phyloP scores from a whole-genome alignment of 1,140 invertebrate genomes.

The Trinorchestia longiramus region DNA sequence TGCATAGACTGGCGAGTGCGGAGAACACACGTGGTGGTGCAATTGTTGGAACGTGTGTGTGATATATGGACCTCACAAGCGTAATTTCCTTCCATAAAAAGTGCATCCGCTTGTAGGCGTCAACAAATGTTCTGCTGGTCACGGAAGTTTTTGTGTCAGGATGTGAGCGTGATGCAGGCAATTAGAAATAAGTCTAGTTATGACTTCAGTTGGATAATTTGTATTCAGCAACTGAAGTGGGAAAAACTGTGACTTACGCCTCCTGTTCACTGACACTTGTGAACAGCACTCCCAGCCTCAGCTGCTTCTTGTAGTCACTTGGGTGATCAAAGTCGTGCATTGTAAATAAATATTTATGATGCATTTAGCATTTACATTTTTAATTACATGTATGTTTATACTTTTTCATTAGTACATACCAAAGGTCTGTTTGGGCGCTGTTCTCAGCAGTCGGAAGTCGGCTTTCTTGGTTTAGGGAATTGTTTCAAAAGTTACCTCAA shows the following conservation, averaged over 20 bases:
- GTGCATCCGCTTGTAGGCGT: not conserved
- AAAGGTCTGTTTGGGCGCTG: not conserved
- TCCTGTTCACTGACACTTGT: too few relatives aligned
- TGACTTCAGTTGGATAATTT: not conserved
- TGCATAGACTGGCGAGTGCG: not conserved
- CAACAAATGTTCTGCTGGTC: not conserved
- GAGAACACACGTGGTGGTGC: not conserved
- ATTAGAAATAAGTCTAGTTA: not conserved
- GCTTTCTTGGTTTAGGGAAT: not conserved
- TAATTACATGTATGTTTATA: not conserved
- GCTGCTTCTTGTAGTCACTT: too few relatives aligned
- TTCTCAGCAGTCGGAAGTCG: not conserved
- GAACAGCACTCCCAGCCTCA: too few relatives aligned
- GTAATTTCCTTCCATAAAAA: not conserved
- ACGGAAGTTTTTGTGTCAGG: not conserved
- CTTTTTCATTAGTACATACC: not conserved
- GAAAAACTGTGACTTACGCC: too few relatives aligned
- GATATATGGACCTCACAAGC: not conserved
- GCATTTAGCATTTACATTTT: not conserved
- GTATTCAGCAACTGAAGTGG: not conserved
- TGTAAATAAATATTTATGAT: not conserved
- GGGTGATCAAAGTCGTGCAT: not conserved
- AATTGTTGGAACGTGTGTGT: not conserved
- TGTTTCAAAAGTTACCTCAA: constrained; percentile 1
- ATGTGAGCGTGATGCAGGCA: not conserved